These are phyloP conservation scores for Hesperophylax magnus DNA, from an alignment of 1,140 invertebrate genomes.

Conservation along the genomic window DNA sequence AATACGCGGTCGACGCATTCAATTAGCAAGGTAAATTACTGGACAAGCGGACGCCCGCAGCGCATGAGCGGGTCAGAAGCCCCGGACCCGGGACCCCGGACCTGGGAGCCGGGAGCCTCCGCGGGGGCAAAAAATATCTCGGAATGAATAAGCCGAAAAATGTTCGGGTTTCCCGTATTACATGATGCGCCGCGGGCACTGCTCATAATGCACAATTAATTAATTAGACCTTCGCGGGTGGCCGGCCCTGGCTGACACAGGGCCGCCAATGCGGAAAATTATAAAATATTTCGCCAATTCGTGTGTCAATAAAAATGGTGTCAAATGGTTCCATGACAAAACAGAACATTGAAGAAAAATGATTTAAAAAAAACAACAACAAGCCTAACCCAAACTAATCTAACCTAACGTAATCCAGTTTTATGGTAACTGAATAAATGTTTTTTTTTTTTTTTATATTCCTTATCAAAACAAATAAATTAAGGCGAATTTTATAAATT, in stretches of 20 bases:
- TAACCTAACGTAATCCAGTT: too few species aligned
- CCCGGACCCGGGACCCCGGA: neutral
- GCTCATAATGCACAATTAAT: constrained; percentile 57
- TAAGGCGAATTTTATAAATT: too few species aligned
- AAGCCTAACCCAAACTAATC: too few species aligned
- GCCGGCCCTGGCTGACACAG: constrained; percentile 21
- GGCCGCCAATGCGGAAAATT: neutral
- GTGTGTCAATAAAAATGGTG: too few species aligned
- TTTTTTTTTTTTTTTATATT: too few species aligned
- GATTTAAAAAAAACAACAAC: too few species aligned
- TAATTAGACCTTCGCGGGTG: constrained; percentile 56
- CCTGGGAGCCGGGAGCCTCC: neutral
- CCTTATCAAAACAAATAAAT: too few species aligned
- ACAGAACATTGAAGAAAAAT: too few species aligned
- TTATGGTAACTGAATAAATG: too few species aligned
- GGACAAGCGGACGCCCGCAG: constrained; percentile 29
- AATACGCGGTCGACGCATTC: constrained; percentile 19
- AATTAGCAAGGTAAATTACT: constrained; percentile 23
- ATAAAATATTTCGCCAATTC: neutral
- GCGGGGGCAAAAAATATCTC: constrained; percentile 14
- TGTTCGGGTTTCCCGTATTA: constrained; percentile 24
- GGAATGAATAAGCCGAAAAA: neutral
- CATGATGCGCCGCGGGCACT: constrained; percentile 29
- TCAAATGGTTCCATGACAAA: too few species aligned
- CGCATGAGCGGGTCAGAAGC: neutral